Percentiles rank a stretch among this genome's conserved stretches.
phyloP scores from a whole-genome alignment of 2,797 vertebrate genomes.

The Poeciliopsis gracilis region DNA sequence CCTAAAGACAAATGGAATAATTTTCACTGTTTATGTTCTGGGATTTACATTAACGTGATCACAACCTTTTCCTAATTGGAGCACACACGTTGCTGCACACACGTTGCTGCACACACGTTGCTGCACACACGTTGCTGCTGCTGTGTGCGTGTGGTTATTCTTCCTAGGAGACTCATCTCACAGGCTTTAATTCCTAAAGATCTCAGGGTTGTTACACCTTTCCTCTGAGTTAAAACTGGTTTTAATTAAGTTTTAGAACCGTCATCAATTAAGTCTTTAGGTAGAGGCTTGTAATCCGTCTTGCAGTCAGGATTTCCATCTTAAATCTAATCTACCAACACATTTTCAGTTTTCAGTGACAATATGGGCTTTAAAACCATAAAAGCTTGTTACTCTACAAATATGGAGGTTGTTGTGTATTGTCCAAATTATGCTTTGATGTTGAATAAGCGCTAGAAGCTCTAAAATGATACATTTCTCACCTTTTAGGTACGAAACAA shows the following conservation, averaged over 20 bases:
- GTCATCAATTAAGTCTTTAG: not conserved
- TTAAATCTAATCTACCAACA: not conserved
- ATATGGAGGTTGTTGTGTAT: not conserved
- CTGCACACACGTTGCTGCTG: not conserved
- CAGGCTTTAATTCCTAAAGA: not conserved
- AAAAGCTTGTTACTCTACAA: not conserved
- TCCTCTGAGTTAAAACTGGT: not conserved
- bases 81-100: not conserved
- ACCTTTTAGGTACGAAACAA: slow-evolving; percentile 89
- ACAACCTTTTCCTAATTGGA: not conserved
- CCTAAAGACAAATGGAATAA: not conserved
- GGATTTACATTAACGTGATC: not conserved
- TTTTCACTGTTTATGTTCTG: not conserved
- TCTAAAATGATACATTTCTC: not conserved
- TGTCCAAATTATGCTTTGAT: not conserved
- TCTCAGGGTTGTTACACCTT: not conserved
- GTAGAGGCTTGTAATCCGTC: not conserved
- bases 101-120: no score
- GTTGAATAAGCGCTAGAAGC: not conserved
- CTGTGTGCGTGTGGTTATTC: not conserved
- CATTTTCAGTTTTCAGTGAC: not conserved
- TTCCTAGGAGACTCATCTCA: not conserved
- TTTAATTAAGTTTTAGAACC: not conserved
- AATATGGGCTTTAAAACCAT: not conserved
- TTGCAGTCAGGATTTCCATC: not conserved